phyloP scores from a whole-genome alignment of 2,888 invertebrate genomes.

The Nephrotoma guestfalica region DNA sequence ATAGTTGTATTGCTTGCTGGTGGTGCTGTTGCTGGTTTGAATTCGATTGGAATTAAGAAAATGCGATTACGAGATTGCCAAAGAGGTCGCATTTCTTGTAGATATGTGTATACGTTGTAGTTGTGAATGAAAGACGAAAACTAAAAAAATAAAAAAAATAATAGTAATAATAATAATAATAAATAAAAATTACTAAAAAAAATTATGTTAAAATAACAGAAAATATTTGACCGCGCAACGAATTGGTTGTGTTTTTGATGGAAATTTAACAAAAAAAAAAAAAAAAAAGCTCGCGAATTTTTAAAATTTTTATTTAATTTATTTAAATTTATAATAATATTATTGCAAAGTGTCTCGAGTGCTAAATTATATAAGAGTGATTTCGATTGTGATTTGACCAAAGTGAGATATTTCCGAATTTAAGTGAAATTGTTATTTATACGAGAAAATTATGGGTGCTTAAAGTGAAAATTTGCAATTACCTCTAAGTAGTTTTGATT shows the following conservation, averaged over 20 bases:
- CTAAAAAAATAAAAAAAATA: neutral
- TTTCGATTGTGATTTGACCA: neutral
- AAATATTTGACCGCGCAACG: constrained; percentile 14
- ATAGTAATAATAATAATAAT: neutral
- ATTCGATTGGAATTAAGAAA: constrained; percentile 3
- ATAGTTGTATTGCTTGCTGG: neutral
- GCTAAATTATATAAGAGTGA: neutral
- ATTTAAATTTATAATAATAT: neutral
- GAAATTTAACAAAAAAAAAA: neutral
- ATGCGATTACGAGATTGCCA: constrained; percentile 1
- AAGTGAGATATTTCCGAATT: neutral
- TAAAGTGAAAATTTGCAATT: neutral
- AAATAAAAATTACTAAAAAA: neutral
- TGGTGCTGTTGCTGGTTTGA: neutral
- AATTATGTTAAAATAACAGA: constrained; percentile 10
- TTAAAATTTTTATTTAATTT: neutral
- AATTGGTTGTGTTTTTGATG: constrained; percentile 13
- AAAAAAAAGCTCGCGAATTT: neutral
- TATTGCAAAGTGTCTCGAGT: neutral
- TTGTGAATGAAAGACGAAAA: neutral
- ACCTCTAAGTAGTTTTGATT: neutral
- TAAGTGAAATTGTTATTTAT: neutral
- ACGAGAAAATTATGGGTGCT: neutral
- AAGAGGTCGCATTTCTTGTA: neutral
- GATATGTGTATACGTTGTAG: neutral